These are phyloP conservation scores for Apantesis nais DNA, from an alignment of 2,888 invertebrate species.

Conservation along the genomic window DNA sequence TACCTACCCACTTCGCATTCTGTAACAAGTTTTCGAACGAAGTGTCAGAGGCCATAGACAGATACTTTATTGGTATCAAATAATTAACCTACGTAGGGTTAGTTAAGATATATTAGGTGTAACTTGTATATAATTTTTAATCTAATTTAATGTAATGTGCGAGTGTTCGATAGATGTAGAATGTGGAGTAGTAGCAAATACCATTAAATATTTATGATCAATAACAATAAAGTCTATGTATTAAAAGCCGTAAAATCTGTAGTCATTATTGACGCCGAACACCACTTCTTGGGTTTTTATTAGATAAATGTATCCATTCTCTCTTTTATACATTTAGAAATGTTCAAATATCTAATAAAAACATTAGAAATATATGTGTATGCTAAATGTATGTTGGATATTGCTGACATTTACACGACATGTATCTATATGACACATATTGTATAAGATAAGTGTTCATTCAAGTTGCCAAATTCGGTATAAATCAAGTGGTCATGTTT, in stretches of 20 bases:
- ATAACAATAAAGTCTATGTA: slow-evolving; percentile 30
- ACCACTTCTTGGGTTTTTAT: slow-evolving; percentile 35
- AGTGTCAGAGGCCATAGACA: slow-evolving; percentile 72
- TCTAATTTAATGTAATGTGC: slow-evolving; percentile 81
- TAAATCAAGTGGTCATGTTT: slow-evolving; percentile 72
- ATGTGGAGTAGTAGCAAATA: slow-evolving; percentile 76
- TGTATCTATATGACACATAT: slow-evolving; percentile 43
- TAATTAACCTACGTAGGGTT: slow-evolving; percentile 64
- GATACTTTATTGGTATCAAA: slow-evolving; percentile 63
- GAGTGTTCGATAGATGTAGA: slow-evolving; percentile 85
- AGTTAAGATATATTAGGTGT: slow-evolving; percentile 75
- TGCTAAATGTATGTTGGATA: slow-evolving; percentile 31
- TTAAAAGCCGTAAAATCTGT: slow-evolving; percentile 16
- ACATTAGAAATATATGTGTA: slow-evolving; percentile 30
- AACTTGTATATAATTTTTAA: slow-evolving; percentile 84
- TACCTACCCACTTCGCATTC: slow-evolving; percentile 38
- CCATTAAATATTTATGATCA: slow-evolving; percentile 62
- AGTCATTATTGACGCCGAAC: slow-evolving; percentile 21
- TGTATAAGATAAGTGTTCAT: slow-evolving; percentile 76
- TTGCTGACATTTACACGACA: slow-evolving; percentile 49
- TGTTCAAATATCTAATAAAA: slow-evolving; percentile 27
- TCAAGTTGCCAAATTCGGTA: slow-evolving; percentile 82
- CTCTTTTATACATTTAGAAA: slow-evolving; percentile 15
- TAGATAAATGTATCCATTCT: slow-evolving; percentile 24
- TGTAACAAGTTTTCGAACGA: slow-evolving; percentile 40